Percentiles rank a stretch among this genome's conserved stretches.
Conservation (phyloP, 2,888 invertebrate species). For the Caenorhabditis uteleia region DNA sequence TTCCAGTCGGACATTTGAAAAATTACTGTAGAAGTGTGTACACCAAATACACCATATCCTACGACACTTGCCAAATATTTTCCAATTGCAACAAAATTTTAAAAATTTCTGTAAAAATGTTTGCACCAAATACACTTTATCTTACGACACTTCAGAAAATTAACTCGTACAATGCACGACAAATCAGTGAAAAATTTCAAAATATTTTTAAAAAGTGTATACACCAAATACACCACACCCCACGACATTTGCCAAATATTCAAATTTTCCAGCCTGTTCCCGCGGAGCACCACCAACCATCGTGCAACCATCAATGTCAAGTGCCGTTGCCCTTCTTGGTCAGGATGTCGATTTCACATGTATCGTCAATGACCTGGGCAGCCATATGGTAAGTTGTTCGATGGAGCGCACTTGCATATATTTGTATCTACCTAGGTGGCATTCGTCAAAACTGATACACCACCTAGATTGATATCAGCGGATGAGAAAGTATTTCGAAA, state of each 20-base stretch:
- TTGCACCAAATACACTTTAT: too few relatives aligned
- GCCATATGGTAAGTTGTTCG: slow-evolving; percentile 71
- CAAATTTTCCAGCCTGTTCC: slow-evolving; percentile 64
- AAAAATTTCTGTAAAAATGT: too few relatives aligned
- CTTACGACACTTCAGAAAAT: too few relatives aligned
- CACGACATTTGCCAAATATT: not conserved
- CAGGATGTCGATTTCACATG: slow-evolving; percentile 68
- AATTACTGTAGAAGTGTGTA: too few relatives aligned
- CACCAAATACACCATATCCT: too few relatives aligned
- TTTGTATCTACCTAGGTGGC: slow-evolving; percentile 64
- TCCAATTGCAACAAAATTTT: too few relatives aligned
- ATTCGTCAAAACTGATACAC: slow-evolving; percentile 62
- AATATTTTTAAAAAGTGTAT: not conserved
- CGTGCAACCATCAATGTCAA: slow-evolving; percentile 60
- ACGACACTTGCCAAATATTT: too few relatives aligned
- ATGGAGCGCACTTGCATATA: too few relatives aligned
- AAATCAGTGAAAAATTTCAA: not conserved
- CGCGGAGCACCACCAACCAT: slow-evolving; percentile 55
- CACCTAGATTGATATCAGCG: slow-evolving; percentile 63
- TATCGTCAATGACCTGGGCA: slow-evolving; percentile 70
- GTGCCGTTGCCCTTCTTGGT: slow-evolving; percentile 62
- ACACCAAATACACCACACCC: too few relatives aligned
- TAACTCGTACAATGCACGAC: too few relatives aligned
- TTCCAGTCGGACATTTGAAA: too few relatives aligned
- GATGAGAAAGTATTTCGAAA: slow-evolving; percentile 66